A percentile compares a stretch with the other conserved stretches of the same genome.
These are phyloP conservation scores for Sapajus apella DNA, from an alignment of 2,113 vertebrate species.

Conservation along the genomic window DNA sequence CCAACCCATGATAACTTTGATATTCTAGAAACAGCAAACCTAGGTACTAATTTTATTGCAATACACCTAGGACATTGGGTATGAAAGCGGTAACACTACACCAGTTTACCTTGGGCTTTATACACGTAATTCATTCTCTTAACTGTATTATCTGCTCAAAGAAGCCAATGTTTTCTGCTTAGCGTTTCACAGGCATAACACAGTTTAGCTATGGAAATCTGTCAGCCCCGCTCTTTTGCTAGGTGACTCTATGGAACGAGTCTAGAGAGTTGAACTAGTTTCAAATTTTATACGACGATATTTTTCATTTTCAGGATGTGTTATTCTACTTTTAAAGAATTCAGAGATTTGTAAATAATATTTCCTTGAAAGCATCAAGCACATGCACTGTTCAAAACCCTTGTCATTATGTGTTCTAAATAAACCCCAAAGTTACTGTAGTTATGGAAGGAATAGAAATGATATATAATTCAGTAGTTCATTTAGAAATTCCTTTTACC, in stretches of 20 bases:
- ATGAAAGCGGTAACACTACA: fast-evolving
- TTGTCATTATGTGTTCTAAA: not conserved
- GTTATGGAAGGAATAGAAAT: not conserved
- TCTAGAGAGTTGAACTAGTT: not conserved
- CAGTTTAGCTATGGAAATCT: not conserved
- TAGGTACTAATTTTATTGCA: fast-evolving
- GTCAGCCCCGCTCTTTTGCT: not conserved
- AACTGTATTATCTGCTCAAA: not conserved
- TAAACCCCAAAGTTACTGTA: not conserved
- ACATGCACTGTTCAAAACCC: not conserved
- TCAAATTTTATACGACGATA: not conserved
- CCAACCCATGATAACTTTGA: not conserved
- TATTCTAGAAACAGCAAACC: not conserved
- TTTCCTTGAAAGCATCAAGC: not conserved
- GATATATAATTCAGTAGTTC: not conserved
- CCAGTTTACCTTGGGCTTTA: not conserved
- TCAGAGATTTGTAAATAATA: not conserved
- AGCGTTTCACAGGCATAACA: not conserved
- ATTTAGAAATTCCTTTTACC: not conserved
- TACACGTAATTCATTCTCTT: not conserved
- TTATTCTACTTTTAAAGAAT: not conserved
- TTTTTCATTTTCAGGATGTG: not conserved
- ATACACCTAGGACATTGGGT: fast-evolving
- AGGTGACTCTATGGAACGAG: not conserved
- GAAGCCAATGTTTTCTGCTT: not conserved